Percentiles rank a stretch among this genome's conserved stretches.
Conservation (phyloP, 1,140 invertebrate species). For the Drosophila ogumai region DNA sequence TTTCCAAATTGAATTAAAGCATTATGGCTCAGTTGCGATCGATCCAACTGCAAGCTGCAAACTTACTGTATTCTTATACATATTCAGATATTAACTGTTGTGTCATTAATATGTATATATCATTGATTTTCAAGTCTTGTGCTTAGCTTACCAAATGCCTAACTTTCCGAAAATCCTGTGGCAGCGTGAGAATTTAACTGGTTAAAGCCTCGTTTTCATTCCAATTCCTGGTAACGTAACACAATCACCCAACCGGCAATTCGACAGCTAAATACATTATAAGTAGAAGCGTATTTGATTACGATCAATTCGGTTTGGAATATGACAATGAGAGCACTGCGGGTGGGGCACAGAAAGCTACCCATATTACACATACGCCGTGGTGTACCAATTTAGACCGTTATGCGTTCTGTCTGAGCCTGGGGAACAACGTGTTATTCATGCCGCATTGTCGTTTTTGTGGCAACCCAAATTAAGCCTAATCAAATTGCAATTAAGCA, state of each 20-base stretch:
- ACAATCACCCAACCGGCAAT: constrained; percentile 5
- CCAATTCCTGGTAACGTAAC: constrained; percentile 20
- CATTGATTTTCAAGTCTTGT: not conserved
- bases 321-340: not conserved
- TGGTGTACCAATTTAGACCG: constrained; percentile 7
- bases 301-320: constrained; percentile 19
- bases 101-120: too few relatives aligned
- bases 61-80: too few relatives aligned
- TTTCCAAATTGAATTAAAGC: too few relatives aligned
- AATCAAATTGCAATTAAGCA: constrained; percentile 40
- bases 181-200: constrained; percentile 12
- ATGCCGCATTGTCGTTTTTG: constrained; percentile 1
- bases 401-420: not conserved
- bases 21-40: too few relatives aligned
- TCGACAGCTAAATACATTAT: constrained; percentile 6
- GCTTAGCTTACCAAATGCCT: constrained; percentile 14
- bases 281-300: constrained; percentile 23
- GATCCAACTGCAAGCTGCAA: too few relatives aligned
- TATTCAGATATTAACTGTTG: too few relatives aligned
- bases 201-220: constrained; percentile 7
- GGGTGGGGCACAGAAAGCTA: not conserved
- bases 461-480: constrained; percentile 3
- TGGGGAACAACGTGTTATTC: constrained; percentile 13
- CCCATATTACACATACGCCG: constrained; percentile 54
- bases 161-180: constrained; percentile 25